phyloP scores from a whole-genome alignment of 2,797 vertebrate genomes.

The Poecilia gillii region DNA sequence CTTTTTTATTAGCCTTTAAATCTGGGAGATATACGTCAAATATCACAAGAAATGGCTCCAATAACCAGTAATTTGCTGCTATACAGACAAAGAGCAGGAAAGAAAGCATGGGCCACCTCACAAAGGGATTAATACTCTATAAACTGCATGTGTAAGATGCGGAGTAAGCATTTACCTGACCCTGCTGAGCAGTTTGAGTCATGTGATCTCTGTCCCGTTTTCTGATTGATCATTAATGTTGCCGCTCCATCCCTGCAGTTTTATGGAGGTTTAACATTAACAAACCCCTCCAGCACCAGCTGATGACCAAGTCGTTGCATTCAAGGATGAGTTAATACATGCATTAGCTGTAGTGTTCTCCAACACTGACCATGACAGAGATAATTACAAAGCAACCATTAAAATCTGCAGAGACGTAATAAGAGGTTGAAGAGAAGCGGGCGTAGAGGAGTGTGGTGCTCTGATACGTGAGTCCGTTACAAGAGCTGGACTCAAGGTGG shows the following conservation, averaged over 20 bases:
- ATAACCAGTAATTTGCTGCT: not conserved
- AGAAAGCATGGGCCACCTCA: not conserved
- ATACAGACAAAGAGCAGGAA: not conserved
- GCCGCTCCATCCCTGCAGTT: not conserved
- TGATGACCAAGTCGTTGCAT: not conserved
- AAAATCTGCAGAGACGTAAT: not conserved
- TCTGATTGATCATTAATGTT: constrained; percentile 6
- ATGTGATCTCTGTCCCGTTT: not conserved
- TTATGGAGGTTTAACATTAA: constrained; percentile 12
- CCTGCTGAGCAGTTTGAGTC: not conserved
- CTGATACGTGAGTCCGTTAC: constrained; percentile 16
- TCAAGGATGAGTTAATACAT: not conserved
- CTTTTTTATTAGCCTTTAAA: constrained; percentile 10
- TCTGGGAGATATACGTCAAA: constrained; percentile 9
- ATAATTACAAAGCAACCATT: not conserved
- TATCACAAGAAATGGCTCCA: not conserved
- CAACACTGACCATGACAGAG: not conserved
- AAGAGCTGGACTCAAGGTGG: constrained; percentile 31
- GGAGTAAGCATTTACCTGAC: not conserved
- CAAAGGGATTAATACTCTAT: not conserved
- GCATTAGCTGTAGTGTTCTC: not conserved
- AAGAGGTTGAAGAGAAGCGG: constrained; percentile 28
- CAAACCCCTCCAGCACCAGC: not conserved
- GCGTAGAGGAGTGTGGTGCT: constrained; percentile 10
- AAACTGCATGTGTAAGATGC: not conserved